A percentile compares a stretch with the other conserved stretches of the same genome.
Evolutionary conservation across 2,888 invertebrate genomes (phyloP).

Genomic region (Leptinotarsa tumamoca): DNA sequence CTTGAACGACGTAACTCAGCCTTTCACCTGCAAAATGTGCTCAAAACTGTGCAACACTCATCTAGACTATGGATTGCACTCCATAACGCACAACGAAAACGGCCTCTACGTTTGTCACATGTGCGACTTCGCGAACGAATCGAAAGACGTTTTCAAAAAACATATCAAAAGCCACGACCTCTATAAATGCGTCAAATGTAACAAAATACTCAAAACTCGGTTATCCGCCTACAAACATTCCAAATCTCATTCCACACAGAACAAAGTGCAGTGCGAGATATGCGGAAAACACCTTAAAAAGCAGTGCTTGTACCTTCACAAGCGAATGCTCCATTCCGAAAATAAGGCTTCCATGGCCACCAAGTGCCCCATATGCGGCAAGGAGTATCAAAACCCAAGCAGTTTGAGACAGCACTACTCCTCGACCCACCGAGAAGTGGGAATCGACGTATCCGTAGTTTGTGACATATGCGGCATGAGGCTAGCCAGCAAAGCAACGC

Average conservation of each 20-base stretch:
- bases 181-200: slow-evolving; percentile 44
- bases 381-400: slow-evolving; percentile 40
- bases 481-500: slow-evolving; percentile 55
- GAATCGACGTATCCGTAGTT: slow-evolving; percentile 42
- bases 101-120: slow-evolving; percentile 58
- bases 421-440: slow-evolving; percentile 38
- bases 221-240: slow-evolving; percentile 51
- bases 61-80: slow-evolving; percentile 59
- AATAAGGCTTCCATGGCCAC: slow-evolving; percentile 41
- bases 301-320: slow-evolving; percentile 51
- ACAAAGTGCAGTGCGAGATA: slow-evolving; percentile 54
- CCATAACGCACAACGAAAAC: slow-evolving; percentile 55
- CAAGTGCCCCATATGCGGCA: slow-evolving; percentile 53
- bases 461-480: slow-evolving; percentile 65
- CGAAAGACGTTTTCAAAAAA: slow-evolving; percentile 54
- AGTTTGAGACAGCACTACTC: slow-evolving; percentile 39
- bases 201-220: slow-evolving; percentile 49
- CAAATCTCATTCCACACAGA: slow-evolving; percentile 53
- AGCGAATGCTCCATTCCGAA: slow-evolving; percentile 54
- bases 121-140: slow-evolving; percentile 55
- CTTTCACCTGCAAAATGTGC: slow-evolving; percentile 69
- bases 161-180: slow-evolving; percentile 49
- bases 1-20: slow-evolving; percentile 53
- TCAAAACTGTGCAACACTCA: slow-evolving; percentile 67
- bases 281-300: slow-evolving; percentile 55